Percentiles rank a stretch among this genome's conserved stretches.
Conservation (phyloP, 2,888 invertebrate genomes). For the Papilio elwesi region DNA sequence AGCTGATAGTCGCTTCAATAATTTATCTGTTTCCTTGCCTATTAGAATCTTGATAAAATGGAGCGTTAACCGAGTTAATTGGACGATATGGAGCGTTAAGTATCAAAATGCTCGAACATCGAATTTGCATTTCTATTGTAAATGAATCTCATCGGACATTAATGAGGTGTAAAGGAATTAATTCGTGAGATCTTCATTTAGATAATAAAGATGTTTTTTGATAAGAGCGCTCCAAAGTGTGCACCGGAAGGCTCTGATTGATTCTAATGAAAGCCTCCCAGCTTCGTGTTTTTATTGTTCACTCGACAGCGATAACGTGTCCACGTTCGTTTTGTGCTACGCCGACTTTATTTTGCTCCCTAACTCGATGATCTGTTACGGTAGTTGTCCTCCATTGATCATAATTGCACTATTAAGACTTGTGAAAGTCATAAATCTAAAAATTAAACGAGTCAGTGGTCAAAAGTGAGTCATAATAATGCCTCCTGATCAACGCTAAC, state of each 20-base stretch:
- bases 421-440: slow-evolving; percentile 76
- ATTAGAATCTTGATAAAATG: slow-evolving; percentile 60
- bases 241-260: slow-evolving; percentile 49
- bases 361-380: slow-evolving; percentile 47
- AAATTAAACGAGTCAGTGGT: slow-evolving; percentile 62
- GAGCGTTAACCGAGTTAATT: slow-evolving; percentile 66
- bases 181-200: slow-evolving; percentile 67
- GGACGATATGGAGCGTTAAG: slow-evolving; percentile 58
- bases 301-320: slow-evolving; percentile 50
- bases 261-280: slow-evolving; percentile 71
- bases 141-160: slow-evolving; percentile 68
- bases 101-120: slow-evolving; percentile 71
- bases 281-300: slow-evolving; percentile 57
- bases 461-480: slow-evolving; percentile 73
- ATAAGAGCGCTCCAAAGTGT: slow-evolving; percentile 62
- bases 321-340: slow-evolving; percentile 45
- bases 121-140: slow-evolving; percentile 79
- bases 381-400: slow-evolving; percentile 58
- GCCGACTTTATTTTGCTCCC: slow-evolving; percentile 38
- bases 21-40: slow-evolving; percentile 68
- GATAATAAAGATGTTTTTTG: slow-evolving; percentile 69
- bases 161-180: slow-evolving; percentile 81
- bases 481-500: slow-evolving; percentile 75
- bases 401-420: slow-evolving; percentile 71
- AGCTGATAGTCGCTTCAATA: slow-evolving; percentile 62